Conservation (phyloP, 2,888 invertebrate genomes). For the Hemithea aestivaria region DNA sequence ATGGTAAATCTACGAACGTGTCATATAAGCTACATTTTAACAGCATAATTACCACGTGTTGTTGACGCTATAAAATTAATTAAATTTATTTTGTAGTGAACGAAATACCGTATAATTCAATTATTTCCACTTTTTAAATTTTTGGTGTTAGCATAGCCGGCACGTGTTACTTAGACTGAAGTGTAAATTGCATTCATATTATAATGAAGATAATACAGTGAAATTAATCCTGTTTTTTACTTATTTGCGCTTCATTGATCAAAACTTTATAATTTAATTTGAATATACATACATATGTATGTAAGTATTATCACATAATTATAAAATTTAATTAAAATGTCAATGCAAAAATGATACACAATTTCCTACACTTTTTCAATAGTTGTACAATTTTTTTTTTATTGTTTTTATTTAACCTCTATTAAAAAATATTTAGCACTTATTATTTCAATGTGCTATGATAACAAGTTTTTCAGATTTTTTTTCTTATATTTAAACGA, state of each 20-base stretch:
- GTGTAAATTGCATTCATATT: slow-evolving; percentile 3
- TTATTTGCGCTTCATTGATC: too few species aligned
- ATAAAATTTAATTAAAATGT: slow-evolving; percentile 18
- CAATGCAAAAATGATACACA: slow-evolving; percentile 15
- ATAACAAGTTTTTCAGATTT: slow-evolving; percentile 22
- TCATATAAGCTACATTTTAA: too few species aligned
- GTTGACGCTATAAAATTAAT: too few species aligned
- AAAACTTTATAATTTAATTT: too few species aligned
- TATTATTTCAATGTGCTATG: slow-evolving; percentile 26
- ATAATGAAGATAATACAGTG: slow-evolving; percentile 2
- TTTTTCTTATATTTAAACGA: too few species aligned
- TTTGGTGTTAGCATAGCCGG: slow-evolving; percentile 5
- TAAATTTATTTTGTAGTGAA: not conserved
- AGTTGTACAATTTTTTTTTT: slow-evolving; percentile 1
- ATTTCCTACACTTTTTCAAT: slow-evolving; percentile 15
- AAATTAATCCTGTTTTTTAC: too few species aligned
- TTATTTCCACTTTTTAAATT: slow-evolving; percentile 4
- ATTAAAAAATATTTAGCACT: slow-evolving; percentile 26
- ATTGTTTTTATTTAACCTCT: slow-evolving; percentile 23
- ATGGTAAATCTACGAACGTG: too few species aligned
- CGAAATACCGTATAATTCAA: too few species aligned
- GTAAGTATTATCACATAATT: slow-evolving; percentile 13
- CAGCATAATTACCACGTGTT: too few species aligned
- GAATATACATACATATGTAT: too few species aligned
- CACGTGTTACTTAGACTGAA: slow-evolving; percentile 5